phyloP scores from a whole-genome alignment of 2,888 invertebrate species.

The Xanthia togata region DNA sequence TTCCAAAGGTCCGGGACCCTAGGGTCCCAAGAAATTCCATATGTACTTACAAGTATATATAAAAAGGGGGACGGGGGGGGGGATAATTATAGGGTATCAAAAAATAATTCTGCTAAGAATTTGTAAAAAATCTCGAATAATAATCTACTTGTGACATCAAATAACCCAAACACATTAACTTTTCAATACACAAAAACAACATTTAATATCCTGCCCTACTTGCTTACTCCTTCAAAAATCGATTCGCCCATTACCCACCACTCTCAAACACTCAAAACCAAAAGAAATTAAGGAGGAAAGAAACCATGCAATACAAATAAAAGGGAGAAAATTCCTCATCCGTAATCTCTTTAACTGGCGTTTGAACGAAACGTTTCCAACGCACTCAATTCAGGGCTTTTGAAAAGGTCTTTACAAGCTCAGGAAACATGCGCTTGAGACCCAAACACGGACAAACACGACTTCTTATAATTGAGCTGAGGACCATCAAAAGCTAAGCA shows the following conservation, averaged over 20 bases:
- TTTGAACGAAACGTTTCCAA: slow-evolving; percentile 70
- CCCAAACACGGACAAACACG: slow-evolving; percentile 64
- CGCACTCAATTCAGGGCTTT: slow-evolving; percentile 71
- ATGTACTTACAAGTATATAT: too few species aligned
- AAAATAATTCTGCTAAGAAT: not conserved
- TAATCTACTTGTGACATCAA: slow-evolving; percentile 22
- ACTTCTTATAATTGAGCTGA: slow-evolving; percentile 60
- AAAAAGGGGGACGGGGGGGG: too few species aligned
- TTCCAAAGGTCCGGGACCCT: too few species aligned
- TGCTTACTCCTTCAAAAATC: slow-evolving; percentile 42
- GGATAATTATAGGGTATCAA: too few species aligned
- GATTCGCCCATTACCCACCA: slow-evolving; percentile 60
- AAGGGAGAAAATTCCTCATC: slow-evolving; percentile 69
- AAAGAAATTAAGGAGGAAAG: slow-evolving; percentile 65
- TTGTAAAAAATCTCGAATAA: not conserved
- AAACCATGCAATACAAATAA: slow-evolving; percentile 66
- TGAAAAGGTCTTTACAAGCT: slow-evolving; percentile 65
- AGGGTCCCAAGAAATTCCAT: too few species aligned
- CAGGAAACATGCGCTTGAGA: slow-evolving; percentile 52
- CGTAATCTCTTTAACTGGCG: slow-evolving; percentile 73
- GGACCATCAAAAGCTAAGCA: slow-evolving; percentile 49
- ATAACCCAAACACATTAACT: slow-evolving; percentile 14
- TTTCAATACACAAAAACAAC: slow-evolving; percentile 15
- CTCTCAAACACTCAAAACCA: slow-evolving; percentile 62
- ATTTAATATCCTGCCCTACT: slow-evolving; percentile 32